Base-by-base conservation (phyloP, 2,888 invertebrate genomes). In the Dryomyza anilis region DNA sequence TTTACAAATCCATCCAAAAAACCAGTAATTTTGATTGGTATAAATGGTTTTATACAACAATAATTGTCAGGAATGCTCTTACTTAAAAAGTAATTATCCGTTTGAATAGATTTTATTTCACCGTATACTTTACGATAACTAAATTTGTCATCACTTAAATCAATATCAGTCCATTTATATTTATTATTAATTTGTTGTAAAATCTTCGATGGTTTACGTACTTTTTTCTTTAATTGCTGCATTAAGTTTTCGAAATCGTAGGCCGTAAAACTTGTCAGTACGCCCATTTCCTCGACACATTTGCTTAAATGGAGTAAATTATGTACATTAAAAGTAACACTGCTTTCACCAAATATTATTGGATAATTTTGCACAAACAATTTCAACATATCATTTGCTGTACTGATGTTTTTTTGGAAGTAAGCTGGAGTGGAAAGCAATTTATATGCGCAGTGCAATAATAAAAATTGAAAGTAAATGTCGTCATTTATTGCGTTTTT, bases 261-360 rank as follows among this genome's bases (percentile, higher is more conserved):
- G 29, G 58, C 62, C 3, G 52, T 19, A 43, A 62, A 66, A 52
- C 56, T 53, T 36, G 29, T 29, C 36, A 50, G 19, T 21, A 62
- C 30, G 46, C 65, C 57, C 10, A 57, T 33, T 10, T 57, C 19
- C n/a, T 63, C n/a, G 21, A 63, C 52, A 45, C 43, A 36, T 23
- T 58, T 36, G 46, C 12, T 21, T n/a, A 63, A 46, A 46, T 66
- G 66, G 8, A 66, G 27, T 7, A 66, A 16, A 16, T 33, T 39
- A 29, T 63, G 66, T 19, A 65, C 50, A 45, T 65, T 56, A 21
- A 23, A 64, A 21, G 64, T 56, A 6, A 33, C 19, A 29, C 66
- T 66, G 23, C 64, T 50, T 16, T 67, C 30, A 12, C 52, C 69
- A 64, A 67, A 71, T 55, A 67, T 57, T 65, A 53, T 19, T 52